Conservation (phyloP, 2,888 invertebrate genomes). For the Aphidius colemani region DNA sequence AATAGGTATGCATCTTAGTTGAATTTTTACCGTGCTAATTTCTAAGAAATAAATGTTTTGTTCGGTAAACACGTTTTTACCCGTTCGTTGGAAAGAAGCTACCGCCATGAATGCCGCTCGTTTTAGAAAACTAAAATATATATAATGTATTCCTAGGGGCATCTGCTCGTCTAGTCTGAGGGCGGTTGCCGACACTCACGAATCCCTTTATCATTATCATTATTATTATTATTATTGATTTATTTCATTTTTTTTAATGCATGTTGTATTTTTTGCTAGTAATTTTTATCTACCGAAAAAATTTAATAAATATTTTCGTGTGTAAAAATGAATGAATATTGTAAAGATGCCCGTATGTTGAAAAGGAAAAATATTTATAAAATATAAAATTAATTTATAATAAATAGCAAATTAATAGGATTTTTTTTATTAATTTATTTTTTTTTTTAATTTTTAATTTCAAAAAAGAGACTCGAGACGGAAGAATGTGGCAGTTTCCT, state of each 20-base stretch:
- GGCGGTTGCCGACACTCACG: slow-evolving; percentile 30
- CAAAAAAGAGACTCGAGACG: slow-evolving; percentile 16
- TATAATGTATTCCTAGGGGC: slow-evolving; percentile 40
- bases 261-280: neutral
- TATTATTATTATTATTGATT: neutral
- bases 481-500: slow-evolving; percentile 49
- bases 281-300: no score
- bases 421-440: neutral
- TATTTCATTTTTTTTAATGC: neutral
- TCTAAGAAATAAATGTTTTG: slow-evolving; percentile 25
- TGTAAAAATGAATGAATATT: no score
- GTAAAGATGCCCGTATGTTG: neutral
- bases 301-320: no score
- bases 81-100: slow-evolving; percentile 22
- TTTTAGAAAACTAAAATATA: slow-evolving; percentile 30
- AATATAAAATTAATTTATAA: neutral
- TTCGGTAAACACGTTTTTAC: slow-evolving; percentile 28
- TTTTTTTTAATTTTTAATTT: neutral
- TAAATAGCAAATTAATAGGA: neutral
- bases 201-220: slow-evolving; percentile 12
- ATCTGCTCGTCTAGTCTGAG: slow-evolving; percentile 39
- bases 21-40: slow-evolving; percentile 17
- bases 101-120: slow-evolving; percentile 28
- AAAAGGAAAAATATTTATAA: neutral
- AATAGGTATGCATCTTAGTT: slow-evolving; percentile 12